These are phyloP conservation scores for Anableps anableps DNA, from an alignment of 2,797 vertebrate genomes.

Conservation along the genomic window DNA sequence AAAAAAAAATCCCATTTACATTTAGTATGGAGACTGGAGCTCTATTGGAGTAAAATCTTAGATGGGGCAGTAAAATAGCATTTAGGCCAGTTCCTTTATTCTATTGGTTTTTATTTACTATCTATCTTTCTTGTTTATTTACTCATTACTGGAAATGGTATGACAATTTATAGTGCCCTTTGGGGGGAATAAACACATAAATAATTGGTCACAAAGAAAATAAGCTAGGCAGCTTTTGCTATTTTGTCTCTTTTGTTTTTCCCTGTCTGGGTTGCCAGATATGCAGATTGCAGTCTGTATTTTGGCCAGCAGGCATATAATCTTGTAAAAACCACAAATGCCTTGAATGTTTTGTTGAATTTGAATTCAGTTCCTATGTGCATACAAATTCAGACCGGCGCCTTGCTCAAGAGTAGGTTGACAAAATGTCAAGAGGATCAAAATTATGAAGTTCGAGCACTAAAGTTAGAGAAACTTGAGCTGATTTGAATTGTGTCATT, in stretches of 20 bases:
- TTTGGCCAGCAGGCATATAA: slow-evolving; percentile 69
- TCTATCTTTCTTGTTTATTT: not conserved
- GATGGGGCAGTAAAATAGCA: not conserved
- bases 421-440: slow-evolving; percentile 48
- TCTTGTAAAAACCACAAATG: slow-evolving; percentile 69
- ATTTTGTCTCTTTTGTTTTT: slow-evolving; percentile 49
- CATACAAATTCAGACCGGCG: slow-evolving; percentile 41
- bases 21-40: slow-evolving; percentile 2
- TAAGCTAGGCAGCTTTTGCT: slow-evolving; percentile 47
- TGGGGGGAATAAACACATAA: slow-evolving; percentile 22
- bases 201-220: slow-evolving; percentile 48
- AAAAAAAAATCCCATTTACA: not conserved
- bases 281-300: slow-evolving; percentile 64
- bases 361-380: slow-evolving; percentile 57
- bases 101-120: not conserved
- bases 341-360: slow-evolving; percentile 60
- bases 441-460: not conserved
- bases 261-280: slow-evolving; percentile 64
- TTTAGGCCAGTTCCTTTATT: not conserved
- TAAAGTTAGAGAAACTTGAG: slow-evolving; percentile 19
- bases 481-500: not conserved
- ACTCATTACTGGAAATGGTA: slow-evolving; percentile 9
- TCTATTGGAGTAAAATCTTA: slow-evolving; percentile 6
- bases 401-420: slow-evolving; percentile 30
- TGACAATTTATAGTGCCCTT: slow-evolving; percentile 13